Percentiles rank a stretch among this genome's conserved stretches.
Conservation (phyloP, 1,140 invertebrate species). For the Druon quercuslanigerum region DNA sequence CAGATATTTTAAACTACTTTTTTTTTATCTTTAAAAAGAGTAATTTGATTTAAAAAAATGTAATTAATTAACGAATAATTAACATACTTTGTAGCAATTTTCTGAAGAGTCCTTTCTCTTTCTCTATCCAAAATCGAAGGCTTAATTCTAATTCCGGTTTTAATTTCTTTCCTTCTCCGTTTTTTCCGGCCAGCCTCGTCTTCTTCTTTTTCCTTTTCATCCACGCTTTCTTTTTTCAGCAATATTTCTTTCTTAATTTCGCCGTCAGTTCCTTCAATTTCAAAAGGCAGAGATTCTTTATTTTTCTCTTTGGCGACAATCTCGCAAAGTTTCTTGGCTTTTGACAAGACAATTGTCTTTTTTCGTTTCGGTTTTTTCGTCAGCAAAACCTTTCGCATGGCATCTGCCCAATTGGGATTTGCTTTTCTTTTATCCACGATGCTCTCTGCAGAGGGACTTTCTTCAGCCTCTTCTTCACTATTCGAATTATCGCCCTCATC, state of each 20-base stretch:
- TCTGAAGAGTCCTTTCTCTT: constrained; percentile 84
- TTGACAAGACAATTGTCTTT: constrained; percentile 83
- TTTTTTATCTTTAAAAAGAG: neutral
- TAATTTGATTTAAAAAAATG: constrained; percentile 30
- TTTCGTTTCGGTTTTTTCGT: constrained; percentile 85
- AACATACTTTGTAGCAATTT: constrained; percentile 85
- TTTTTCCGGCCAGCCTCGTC: constrained; percentile 47
- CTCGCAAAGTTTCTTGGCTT: constrained; percentile 83
- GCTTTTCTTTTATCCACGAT: constrained; percentile 45
- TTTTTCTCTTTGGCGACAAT: constrained; percentile 72
- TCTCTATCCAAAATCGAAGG: constrained; percentile 84
- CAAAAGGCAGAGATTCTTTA: constrained; percentile 73
- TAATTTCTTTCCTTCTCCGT: constrained; percentile 78
- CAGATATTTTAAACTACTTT: too few relatives aligned
- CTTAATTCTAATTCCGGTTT: constrained; percentile 83
- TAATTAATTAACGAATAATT: constrained; percentile 18
- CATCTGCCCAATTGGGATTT: constrained; percentile 80
- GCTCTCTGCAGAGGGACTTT: constrained; percentile 4
- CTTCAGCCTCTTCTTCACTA: neutral
- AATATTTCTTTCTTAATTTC: constrained; percentile 70
- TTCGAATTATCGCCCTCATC: neutral
- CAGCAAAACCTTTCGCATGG: constrained; percentile 84
- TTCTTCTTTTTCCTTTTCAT: constrained; percentile 40
- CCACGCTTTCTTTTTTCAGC: constrained; percentile 57
- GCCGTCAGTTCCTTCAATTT: constrained; percentile 74